phyloP scores from a whole-genome alignment of 1,140 invertebrate species.

The Hormaphis cornu region DNA sequence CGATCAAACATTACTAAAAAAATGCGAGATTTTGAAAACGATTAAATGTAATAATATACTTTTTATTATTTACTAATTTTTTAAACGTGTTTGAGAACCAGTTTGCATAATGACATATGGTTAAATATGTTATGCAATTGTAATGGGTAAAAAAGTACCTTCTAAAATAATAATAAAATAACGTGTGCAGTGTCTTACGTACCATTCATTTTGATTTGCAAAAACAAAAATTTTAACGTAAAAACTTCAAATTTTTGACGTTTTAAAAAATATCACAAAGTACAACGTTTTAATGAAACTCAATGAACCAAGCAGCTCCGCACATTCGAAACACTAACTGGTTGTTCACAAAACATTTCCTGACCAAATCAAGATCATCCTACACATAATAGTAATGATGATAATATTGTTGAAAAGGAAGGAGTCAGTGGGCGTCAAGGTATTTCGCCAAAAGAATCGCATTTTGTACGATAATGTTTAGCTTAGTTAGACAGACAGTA shows the following conservation, averaged over 20 bases:
- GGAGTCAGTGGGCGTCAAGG: constrained; percentile 13
- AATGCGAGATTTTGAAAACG: too few species aligned
- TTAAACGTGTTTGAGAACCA: too few species aligned
- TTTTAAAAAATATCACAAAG: neutral
- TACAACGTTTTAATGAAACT: neutral
- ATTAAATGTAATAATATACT: too few species aligned
- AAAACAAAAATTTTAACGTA: neutral
- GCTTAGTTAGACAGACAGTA: neutral
- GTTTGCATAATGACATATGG: too few species aligned
- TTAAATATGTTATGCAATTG: neutral
- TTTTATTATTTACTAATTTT: too few species aligned
- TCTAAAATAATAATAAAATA: neutral
- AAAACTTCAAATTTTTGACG: neutral
- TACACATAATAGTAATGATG: constrained; percentile 22
- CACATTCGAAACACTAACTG: constrained; percentile 14
- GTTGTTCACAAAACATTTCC: constrained; percentile 20
- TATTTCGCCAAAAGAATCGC: constrained; percentile 11
- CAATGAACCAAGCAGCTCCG: constrained; percentile 3
- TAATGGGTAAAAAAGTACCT: neutral
- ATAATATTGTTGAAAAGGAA: constrained; percentile 11
- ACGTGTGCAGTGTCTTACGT: too few species aligned
- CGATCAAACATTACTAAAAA: too few species aligned
- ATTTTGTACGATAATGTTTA: neutral
- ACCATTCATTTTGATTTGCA: constrained; percentile 13
- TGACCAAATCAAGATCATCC: constrained; percentile 15